A percentile compares a stretch with the other conserved stretches of the same genome.
These are phyloP conservation scores for Myzus persicae DNA, from an alignment of 1,140 invertebrate genomes.

Conservation along the genomic window DNA sequence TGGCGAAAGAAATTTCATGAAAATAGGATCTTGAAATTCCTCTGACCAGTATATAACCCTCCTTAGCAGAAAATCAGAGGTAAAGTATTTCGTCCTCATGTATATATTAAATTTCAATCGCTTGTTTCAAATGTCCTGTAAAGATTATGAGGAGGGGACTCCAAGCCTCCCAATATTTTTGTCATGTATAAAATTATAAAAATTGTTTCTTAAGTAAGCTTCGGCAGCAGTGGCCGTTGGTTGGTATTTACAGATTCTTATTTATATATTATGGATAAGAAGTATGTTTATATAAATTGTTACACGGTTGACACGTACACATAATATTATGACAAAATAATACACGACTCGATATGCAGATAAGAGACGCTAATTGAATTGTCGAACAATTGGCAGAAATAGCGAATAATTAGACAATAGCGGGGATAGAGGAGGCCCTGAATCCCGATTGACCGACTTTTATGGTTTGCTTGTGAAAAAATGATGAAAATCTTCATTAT, in stretches of 20 bases:
- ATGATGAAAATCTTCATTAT: not conserved
- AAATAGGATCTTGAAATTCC: not conserved
- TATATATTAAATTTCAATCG: not conserved
- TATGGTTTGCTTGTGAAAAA: not conserved
- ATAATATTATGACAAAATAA: too few relatives aligned
- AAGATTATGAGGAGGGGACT: too few relatives aligned
- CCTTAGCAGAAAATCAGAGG: not conserved
- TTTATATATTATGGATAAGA: too few relatives aligned
- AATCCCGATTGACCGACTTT: not conserved
- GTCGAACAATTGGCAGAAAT: not conserved
- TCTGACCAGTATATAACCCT: not conserved
- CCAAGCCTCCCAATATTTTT: too few relatives aligned
- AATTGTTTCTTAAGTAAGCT: too few relatives aligned
- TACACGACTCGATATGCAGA: too few relatives aligned
- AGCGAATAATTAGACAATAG: not conserved
- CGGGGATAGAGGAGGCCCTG: not conserved
- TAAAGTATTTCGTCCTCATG: not conserved
- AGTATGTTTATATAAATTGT: too few relatives aligned
- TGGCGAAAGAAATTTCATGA: rapidly evolving
- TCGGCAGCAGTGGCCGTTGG: not conserved
- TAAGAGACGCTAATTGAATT: not conserved
- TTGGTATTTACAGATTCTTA: not conserved
- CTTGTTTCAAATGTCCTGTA: not conserved
- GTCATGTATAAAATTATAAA: too few relatives aligned
- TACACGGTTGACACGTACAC: too few relatives aligned